Evolutionary conservation across 92 coral and sea anemone genomes (phyloP).

Genomic region (Actinostola sp.): DNA sequence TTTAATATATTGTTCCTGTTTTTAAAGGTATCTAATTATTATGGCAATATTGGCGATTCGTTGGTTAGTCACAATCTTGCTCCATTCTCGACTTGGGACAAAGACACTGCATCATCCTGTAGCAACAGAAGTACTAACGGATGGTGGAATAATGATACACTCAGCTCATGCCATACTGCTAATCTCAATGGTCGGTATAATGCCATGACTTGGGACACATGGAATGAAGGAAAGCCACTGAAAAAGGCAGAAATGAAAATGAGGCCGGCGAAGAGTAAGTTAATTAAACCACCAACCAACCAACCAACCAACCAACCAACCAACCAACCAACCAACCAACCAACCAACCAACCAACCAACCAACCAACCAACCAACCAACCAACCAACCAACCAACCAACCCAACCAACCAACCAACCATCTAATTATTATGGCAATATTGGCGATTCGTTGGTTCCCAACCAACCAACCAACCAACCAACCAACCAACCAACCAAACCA

Average conservation of each 20-base stretch:
- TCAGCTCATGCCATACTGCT: constrained; percentile 5
- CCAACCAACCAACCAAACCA: too few relatives aligned
- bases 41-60: constrained; percentile 30
- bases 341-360: too few relatives aligned
- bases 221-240: constrained; percentile 1
- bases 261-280: constrained; percentile 25
- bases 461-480: too few relatives aligned
- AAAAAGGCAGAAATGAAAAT: constrained; percentile 27
- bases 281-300: background rate
- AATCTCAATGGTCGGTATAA: constrained; percentile 35
- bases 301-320: background rate
- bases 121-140: constrained; percentile 5
- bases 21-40: constrained; percentile 14
- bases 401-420: too few relatives aligned
- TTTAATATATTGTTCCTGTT: background rate
- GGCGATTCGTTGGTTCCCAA: too few relatives aligned
- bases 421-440: too few relatives aligned
- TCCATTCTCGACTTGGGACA: constrained; percentile 33
- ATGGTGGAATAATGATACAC: constrained; percentile 30
- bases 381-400: too few relatives aligned
- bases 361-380: too few relatives aligned
- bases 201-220: constrained; percentile 25
- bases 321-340: too few relatives aligned
- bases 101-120: constrained; percentile 7
- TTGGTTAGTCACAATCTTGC: constrained; percentile 4